Base-by-base conservation (phyloP, 53 echinoderm and acorn worm genomes). In the Astropecten irregularis region DNA sequence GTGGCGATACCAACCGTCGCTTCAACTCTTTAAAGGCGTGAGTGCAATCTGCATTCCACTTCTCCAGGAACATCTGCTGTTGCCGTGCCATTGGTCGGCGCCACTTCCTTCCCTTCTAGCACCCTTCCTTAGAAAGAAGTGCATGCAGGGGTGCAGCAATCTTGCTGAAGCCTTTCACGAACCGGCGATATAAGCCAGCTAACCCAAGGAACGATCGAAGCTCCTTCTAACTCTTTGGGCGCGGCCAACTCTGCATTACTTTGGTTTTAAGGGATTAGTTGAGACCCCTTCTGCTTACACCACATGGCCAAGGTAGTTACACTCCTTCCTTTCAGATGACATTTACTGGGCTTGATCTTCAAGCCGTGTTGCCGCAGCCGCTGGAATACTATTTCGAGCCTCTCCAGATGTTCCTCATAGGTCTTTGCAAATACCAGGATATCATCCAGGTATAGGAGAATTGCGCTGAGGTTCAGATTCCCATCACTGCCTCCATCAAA, bases 111-210 rank as follows among this genome's bases (percentile, higher is more conserved):
- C 56, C 74, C 36, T 74, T 56, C 57, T 54, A 56, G 39, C 74
- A 74, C 23, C 57, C 74, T 38, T 74, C 56, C 40, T 74, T 74
- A 10, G 55, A 35, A 1, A 84, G 72, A 14, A 84, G 67, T 18
- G 50, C 71, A 72, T 84, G 84, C 18, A 71, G 63, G 7, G 72
- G 72, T 71, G 58, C 60, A 32, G 84, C 72, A 3, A 84, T 42
- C 27, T 84, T 71, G 25, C 57, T 70, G 31, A 57, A 84, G 0
- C 32, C 36, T 29, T 60, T 56, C 1, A 84, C 72, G 16, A 84
- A 84, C 29, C 72, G 34, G 9, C 63, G 26, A 33, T 72, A 84
- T 32, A 71, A 84, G 25, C 84, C 72, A 7, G 58, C 69, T 3
- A 84, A 37, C 40, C 84, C 84, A n/a, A 84, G 72, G 42, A 84